A percentile compares a stretch with the other conserved stretches of the same genome.
These are phyloP conservation scores for Suncus etruscus DNA, from an alignment of 2,113 vertebrate species.

Conservation along the genomic window DNA sequence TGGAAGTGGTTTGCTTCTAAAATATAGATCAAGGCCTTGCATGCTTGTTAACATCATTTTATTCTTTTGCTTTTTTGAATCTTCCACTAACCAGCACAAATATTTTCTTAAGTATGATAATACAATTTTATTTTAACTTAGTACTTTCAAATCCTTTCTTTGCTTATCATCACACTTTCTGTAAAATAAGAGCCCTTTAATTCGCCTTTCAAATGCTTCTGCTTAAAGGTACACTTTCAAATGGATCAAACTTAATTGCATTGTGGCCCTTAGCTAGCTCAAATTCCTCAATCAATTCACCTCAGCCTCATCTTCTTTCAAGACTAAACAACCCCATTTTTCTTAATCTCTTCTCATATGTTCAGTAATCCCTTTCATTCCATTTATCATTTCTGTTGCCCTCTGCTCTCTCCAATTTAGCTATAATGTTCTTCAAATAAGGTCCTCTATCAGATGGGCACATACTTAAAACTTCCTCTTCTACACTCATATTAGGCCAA, in stretches of 20 bases:
- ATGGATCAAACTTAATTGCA: conserved; percentile 82
- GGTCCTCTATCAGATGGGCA: conserved; percentile 78
- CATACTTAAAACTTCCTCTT: conserved; percentile 65
- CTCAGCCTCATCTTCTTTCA: conserved; percentile 81
- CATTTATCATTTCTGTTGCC: conserved; percentile 83
- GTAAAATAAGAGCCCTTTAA: conserved; percentile 79
- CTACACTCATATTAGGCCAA: conserved; percentile 40
- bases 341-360: conserved; percentile 83
- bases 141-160: conserved; percentile 77
- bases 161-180: conserved; percentile 75
- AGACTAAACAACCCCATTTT: conserved; percentile 82
- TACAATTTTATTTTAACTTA: conserved; percentile 77
- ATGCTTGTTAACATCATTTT: background rate
- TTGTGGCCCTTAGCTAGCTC: conserved; percentile 79
- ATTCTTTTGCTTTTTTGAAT: conserved; percentile 51
- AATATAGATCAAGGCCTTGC: background rate
- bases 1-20: background rate
- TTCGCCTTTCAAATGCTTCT: conserved; percentile 74
- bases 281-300: conserved; percentile 84
- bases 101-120: conserved; percentile 75
- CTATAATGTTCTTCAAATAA: conserved; percentile 83
- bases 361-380: conserved; percentile 81
- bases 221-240: conserved; percentile 79
- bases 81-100: conserved; percentile 75
- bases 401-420: conserved; percentile 81